Evolutionary conservation across 2,888 invertebrate species (phyloP), one percentile per base, ranked within the genome.

Genomic region (Pristionchus entomophagus): DNA sequence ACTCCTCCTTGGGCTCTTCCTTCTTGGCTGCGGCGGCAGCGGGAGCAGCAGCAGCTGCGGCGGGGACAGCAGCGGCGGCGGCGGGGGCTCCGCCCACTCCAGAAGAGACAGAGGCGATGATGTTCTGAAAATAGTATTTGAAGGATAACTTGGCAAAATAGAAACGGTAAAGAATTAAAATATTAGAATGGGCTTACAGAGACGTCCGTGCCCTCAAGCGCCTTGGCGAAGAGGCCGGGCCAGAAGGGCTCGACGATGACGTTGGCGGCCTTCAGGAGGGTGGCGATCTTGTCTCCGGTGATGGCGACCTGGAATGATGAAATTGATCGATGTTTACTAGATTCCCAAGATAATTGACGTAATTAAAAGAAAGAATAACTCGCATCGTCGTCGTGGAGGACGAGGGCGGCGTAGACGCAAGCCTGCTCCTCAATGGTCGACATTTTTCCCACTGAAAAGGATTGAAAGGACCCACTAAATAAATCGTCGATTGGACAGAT

Each of bases 231-330:
- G 86, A 99, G 96, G 93, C 97, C 97, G 69, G 99, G 98, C 99
- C 99, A 99, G 95, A 98, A 99, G 29, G 99, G 98, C 94, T 99
- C 99, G 62, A 99, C 96, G 89, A 97, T 97, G 87, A 99, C 98
- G 94, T 96, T 96, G 90, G 99, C 98, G 77, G 99, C 98, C 95
- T 98, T 99, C 94, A 99, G 95, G 94, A 99, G 96, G 90, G 98
- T 97, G 91, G 96, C 96, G 94, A 99, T 97, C 95, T 99, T 99
- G 94, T 99, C 99, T 93, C 98, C 98, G 90, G 98, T 99, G 93
- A 99, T 96, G 93, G 98, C 97, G 93, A 99, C 96, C 95, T 85
- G 19, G 35, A 85, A 29, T 6, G 45, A 45, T 22, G 98, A 97
- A 94, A 98, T 98, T 95, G 98, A 98, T 93, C 98, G 95, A 95